Evolutionary conservation across 2,113 vertebrate genomes (phyloP).

Genomic region (Anser cygnoides): DNA sequence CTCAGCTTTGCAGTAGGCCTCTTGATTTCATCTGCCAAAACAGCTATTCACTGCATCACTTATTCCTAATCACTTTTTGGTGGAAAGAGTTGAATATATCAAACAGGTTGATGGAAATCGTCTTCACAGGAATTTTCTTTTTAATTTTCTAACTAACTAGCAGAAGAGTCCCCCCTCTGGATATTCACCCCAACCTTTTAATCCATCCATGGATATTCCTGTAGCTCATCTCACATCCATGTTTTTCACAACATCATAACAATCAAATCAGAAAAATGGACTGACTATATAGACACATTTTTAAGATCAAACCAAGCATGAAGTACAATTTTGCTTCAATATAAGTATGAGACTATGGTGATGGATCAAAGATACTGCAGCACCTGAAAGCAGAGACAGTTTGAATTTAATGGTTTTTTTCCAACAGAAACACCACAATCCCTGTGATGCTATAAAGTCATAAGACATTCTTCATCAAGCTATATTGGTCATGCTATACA

Average conservation of each 20-base stretch:
- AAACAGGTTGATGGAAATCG: background rate
- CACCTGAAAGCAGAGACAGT: background rate
- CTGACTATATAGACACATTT: background rate
- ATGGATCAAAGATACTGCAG: slow-evolving; percentile 22
- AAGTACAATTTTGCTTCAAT: slow-evolving; percentile 46
- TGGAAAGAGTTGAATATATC: background rate
- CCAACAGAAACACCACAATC: slow-evolving; percentile 6
- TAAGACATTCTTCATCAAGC: slow-evolving; percentile 5
- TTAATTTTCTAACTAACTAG: background rate
- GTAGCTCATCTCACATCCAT: background rate
- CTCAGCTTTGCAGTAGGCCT: background rate
- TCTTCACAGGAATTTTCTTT: background rate
- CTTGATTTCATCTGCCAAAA: slow-evolving; percentile 37
- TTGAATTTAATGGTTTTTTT: slow-evolving; percentile 16
- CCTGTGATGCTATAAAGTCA: background rate
- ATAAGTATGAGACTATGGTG: background rate
- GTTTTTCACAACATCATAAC: background rate
- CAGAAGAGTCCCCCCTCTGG: background rate
- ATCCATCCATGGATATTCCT: background rate
- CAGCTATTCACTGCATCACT: background rate
- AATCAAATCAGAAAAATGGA: slow-evolving; percentile 40
- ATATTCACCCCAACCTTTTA: background rate
- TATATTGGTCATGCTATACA: background rate
- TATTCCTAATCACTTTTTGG: background rate
- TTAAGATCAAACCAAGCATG: slow-evolving; percentile 52